phyloP scores from a whole-genome alignment of 2,888 invertebrate species.

The Baccha elongata region DNA sequence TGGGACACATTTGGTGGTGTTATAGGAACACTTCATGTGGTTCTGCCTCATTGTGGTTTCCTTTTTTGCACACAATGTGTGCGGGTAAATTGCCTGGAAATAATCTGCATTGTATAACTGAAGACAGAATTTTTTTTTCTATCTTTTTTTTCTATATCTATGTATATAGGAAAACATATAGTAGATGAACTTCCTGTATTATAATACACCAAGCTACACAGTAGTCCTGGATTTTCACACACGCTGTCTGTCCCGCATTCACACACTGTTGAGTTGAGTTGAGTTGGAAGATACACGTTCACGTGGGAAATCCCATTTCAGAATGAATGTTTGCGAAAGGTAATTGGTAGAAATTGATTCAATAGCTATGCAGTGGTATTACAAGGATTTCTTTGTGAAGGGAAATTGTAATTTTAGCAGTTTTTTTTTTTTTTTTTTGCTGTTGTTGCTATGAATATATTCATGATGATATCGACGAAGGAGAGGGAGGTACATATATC shows the following conservation, averaged over 20 bases:
- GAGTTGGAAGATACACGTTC: constrained; percentile 27
- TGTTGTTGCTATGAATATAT: constrained; percentile 12
- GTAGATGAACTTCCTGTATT: constrained; percentile 23
- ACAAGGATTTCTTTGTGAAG: constrained; percentile 31
- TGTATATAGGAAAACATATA: background rate
- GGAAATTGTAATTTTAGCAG: constrained; percentile 50
- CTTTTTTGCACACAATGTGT: constrained; percentile 57
- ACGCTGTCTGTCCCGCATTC: constrained; percentile 2
- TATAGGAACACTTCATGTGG: constrained; percentile 17
- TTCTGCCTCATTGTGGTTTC: constrained; percentile 61
- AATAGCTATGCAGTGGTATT: constrained; percentile 44
- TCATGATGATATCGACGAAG: constrained; percentile 17
- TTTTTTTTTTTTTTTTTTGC: constrained; percentile 1
- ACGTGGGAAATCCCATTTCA: constrained; percentile 68
- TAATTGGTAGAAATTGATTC: constrained; percentile 71
- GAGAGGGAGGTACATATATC: background rate
- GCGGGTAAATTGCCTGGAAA: constrained; percentile 70
- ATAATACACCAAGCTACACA: background rate
- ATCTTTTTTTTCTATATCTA: background rate
- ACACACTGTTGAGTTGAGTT: constrained; percentile 5
- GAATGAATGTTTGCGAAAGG: constrained; percentile 69
- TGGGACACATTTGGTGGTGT: constrained; percentile 9
- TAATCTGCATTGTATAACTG: constrained; percentile 68
- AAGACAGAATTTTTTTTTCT: constrained; percentile 31
- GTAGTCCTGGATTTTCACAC: constrained; percentile 43